A percentile compares a stretch with the other conserved stretches of the same genome.
phyloP scores from a whole-genome alignment of 2,888 invertebrate species.

The Acanthoscelides obtectus region DNA sequence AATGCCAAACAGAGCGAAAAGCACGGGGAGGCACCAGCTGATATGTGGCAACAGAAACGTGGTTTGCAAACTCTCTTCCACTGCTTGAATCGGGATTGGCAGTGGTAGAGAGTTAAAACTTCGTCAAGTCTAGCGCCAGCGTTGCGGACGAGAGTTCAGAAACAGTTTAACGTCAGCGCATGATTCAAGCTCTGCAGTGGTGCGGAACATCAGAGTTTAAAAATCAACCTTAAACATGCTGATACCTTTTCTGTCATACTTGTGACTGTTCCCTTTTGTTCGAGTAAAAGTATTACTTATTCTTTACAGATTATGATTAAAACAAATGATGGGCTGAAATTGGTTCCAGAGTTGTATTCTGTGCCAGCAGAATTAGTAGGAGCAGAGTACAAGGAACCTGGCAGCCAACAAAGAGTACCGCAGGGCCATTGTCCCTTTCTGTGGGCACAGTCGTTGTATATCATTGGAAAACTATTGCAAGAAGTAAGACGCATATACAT shows the following conservation, averaged over 20 bases:
- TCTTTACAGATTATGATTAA: conserved; percentile 66
- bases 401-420: conserved; percentile 82
- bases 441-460: conserved; percentile 98
- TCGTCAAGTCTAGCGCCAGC: too few species aligned
- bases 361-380: conserved; percentile 80
- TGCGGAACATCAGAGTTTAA: too few species aligned
- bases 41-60: too few species aligned
- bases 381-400: conserved; percentile 84
- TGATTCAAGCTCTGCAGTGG: too few species aligned
- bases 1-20: too few species aligned
- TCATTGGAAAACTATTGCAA: conserved; percentile 87
- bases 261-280: not conserved
- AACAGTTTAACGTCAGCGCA: too few species aligned
- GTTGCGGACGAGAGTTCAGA: too few species aligned
- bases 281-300: not conserved
- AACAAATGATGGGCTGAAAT: conserved; percentile 78
- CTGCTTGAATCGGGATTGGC: too few species aligned
- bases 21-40: too few species aligned
- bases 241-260: not conserved
- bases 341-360: conserved; percentile 91
- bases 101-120: too few species aligned
- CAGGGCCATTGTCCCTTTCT: conserved; percentile 91
- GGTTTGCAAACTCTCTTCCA: too few species aligned
- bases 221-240: too few species aligned
- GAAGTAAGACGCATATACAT: conserved; percentile 77